phyloP scores from a whole-genome alignment of 2,797 vertebrate species.

The Spatula clypeata region DNA sequence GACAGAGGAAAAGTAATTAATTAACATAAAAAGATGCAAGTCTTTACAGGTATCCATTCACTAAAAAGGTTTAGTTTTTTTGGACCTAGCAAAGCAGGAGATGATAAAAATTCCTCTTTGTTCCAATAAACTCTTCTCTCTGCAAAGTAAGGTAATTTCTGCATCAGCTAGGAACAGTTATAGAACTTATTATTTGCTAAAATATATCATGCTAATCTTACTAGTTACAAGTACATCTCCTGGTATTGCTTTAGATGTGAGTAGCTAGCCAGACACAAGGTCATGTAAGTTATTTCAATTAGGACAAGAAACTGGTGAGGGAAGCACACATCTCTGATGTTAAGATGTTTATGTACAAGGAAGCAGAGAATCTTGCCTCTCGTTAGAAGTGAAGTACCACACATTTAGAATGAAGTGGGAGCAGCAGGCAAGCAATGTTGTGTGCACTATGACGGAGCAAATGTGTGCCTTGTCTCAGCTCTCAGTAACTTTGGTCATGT shows the following conservation, averaged over 20 bases:
- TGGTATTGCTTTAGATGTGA: slow-evolving; percentile 10
- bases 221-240: slow-evolving; percentile 20
- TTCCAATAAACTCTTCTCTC: not conserved
- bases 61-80: not conserved
- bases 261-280: slow-evolving; percentile 2
- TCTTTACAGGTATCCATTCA: not conserved
- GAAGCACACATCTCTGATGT: not conserved
- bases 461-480: not conserved
- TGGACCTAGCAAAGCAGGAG: not conserved
- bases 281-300: slow-evolving; percentile 41
- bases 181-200: slow-evolving; percentile 15
- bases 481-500: not conserved
- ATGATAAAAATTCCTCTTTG: not conserved
- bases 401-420: not conserved
- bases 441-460: not conserved
- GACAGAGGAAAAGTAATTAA: not conserved
- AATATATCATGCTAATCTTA: slow-evolving; percentile 17
- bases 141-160: not conserved
- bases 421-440: not conserved
- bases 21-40: not conserved
- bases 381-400: slow-evolving; percentile 3
- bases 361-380: slow-evolving; percentile 32
- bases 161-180: not conserved
- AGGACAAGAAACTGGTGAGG: not conserved
- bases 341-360: slow-evolving; percentile 7